Base-by-base conservation (phyloP, 1,140 invertebrate genomes). In the Drosophila virilis region DNA sequence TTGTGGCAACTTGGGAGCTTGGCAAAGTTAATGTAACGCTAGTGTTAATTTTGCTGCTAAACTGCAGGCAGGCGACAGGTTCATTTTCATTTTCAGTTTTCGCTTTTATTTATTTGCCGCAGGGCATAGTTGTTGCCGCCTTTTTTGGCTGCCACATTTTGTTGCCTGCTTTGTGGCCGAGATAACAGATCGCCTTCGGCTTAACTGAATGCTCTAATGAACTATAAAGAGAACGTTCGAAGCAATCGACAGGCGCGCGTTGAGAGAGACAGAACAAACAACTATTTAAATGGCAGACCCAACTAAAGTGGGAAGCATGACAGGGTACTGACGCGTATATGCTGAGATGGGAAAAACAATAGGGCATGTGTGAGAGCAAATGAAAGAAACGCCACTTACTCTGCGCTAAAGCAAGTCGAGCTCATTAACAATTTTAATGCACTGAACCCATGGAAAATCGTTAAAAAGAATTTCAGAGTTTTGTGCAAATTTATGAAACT, bases 21-120 rank as follows among this genome's bases (percentile, higher is more conserved):
- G 46, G 10, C 45, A 50, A 38, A 75, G 54, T 60, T 62, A 66
- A 74, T 85, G 70, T 42, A 38, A 32, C 38, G 43, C 40, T 58
- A 72, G 75, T 73, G 82, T 81, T 85, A 86, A 85, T 85, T 78
- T 81, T 66, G 46, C 54, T 38, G 51, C 57, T 61, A 50, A 78
- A 78, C 79, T 82, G 70, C 71, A 78, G 55, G 37, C 65, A 55
- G 66, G 70, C 65, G 78, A 81, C 75, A 74, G 64, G 83, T 82
- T 82, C 70, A 76, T 75, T 86, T 82, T 55, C 70, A 64, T 50
- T 72, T 40, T 45, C 57, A 57, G 54, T 76, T 86, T 78, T 43
- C 32, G 33, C 13, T 28, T 40, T 68, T 51, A 66, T 65, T 68
- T 68, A 55, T 71, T 57, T 50, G 15, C 17, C 42, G 33, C 10